Evolutionary conservation across 2,113 vertebrate species (phyloP).

Genomic region (Alosa alosa): DNA sequence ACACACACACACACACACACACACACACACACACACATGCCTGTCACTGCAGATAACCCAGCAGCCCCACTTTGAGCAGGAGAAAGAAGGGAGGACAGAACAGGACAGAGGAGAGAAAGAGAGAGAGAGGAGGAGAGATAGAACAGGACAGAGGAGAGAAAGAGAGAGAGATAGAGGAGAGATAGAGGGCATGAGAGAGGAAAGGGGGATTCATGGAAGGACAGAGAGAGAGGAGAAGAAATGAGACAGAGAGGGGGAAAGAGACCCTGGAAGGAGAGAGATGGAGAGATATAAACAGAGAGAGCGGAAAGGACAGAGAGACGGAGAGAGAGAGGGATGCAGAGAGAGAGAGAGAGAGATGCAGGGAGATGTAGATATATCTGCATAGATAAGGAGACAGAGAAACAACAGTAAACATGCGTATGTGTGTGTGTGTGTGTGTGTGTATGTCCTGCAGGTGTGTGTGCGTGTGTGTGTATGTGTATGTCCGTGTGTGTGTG

Average conservation of each 20-base stretch:
- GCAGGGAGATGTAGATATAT: background rate
- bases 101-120: background rate
- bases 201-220: background rate
- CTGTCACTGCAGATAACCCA: background rate
- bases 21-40: conserved; percentile 23
- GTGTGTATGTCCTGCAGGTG: no score
- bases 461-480: background rate
- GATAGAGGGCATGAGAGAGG: background rate
- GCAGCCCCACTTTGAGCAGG: background rate
- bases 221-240: background rate
- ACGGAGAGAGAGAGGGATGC: background rate
- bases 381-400: background rate
- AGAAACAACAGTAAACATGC: background rate
- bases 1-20: conserved; percentile 18
- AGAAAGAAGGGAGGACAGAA: background rate
- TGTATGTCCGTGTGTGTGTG: background rate
- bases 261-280: background rate
- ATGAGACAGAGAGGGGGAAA: background rate
- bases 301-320: no score
- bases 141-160: background rate
- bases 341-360: background rate
- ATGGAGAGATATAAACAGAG: background rate
- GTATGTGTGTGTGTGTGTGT: background rate
- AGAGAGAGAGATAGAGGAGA: background rate
- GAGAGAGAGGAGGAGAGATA: background rate